A percentile compares a stretch with the other conserved stretches of the same genome.
Evolutionary conservation across 2,797 vertebrate species (phyloP).

Genomic region (Galaxias olidus): DNA sequence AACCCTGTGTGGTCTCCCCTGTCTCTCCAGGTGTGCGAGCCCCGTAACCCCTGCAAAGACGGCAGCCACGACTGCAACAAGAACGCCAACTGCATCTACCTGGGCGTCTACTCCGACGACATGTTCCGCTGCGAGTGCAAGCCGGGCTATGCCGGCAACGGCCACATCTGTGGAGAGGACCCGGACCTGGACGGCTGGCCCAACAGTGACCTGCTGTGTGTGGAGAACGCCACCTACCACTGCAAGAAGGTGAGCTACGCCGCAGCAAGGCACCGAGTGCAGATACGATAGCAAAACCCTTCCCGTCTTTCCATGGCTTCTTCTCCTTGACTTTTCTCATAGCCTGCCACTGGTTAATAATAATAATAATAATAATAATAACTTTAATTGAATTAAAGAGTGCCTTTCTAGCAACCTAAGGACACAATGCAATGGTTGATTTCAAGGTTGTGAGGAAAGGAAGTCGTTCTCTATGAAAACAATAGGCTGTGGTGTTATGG

Average conservation of each 20-base stretch:
- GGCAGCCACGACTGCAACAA: conserved; percentile 94
- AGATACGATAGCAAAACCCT: neutral
- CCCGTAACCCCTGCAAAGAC: conserved; percentile 93
- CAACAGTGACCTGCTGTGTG: conserved; percentile 87
- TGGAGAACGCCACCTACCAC: conserved; percentile 98
- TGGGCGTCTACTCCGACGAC: conserved; percentile 91
- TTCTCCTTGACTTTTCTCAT: too few relatives aligned
- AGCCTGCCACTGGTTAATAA: too few relatives aligned
- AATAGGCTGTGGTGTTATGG: too few relatives aligned
- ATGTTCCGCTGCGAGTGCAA: conserved; percentile 98
- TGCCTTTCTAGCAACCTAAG: too few relatives aligned
- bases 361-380: too few relatives aligned
- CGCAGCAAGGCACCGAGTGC: conserved; percentile 24
- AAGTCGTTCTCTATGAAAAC: too few relatives aligned
- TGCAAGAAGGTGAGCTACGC: conserved; percentile 89
- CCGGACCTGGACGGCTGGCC: conserved; percentile 97
- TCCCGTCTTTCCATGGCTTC: too few relatives aligned
- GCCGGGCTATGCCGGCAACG: conserved; percentile 97
- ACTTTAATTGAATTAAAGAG: too few relatives aligned
- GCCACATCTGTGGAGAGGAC: conserved; percentile 95
- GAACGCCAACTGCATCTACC: conserved; percentile 96
- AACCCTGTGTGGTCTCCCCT: neutral
- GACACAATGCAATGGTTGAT: too few relatives aligned
- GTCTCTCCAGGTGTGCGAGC: conserved; percentile 84
- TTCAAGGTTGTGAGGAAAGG: too few relatives aligned